A percentile compares a stretch with the other conserved stretches of the same genome.
Conservation (phyloP, 2,888 invertebrate species). For the Eretmocerus hayati region DNA sequence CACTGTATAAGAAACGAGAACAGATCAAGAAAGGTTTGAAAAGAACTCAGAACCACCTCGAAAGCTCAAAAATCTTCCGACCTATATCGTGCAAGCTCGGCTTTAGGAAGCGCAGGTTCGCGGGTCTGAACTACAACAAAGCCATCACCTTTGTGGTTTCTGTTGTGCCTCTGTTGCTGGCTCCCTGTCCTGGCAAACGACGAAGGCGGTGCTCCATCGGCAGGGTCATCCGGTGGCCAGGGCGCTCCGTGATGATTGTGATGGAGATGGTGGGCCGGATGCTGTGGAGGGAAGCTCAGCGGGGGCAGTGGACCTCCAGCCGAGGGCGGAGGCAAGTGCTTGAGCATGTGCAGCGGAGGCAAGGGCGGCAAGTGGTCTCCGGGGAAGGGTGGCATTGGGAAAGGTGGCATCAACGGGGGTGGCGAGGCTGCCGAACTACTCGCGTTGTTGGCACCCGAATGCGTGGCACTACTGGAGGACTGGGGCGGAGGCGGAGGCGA, state of each 20-base stretch:
- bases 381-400: conserved; percentile 18
- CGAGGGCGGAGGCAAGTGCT: not conserved
- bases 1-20: no score
- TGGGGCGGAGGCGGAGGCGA: conserved; percentile 44
- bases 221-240: conserved; percentile 23
- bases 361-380: conserved; percentile 32
- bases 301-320: conserved; percentile 32
- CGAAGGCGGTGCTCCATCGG: not conserved
- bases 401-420: conserved; percentile 34
- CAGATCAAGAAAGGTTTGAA: no score
- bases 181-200: not conserved
- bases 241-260: conserved; percentile 25
- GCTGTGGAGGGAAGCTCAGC: conserved; percentile 27
- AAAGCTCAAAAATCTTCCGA: no score
- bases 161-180: no score
- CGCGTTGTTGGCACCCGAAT: not conserved
- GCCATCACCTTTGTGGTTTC: no score
- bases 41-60: no score
- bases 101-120: no score
- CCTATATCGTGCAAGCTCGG: no score
- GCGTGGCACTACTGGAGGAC: conserved; percentile 5
- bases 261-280: conserved; percentile 49
- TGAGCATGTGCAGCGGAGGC: conserved; percentile 29
- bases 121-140: no score
- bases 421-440: conserved; percentile 29